Percentiles rank a stretch among this genome's conserved stretches.
These are phyloP conservation scores for Gasteruption jaculator DNA, from an alignment of 2,888 invertebrate genomes.

Conservation along the genomic window DNA sequence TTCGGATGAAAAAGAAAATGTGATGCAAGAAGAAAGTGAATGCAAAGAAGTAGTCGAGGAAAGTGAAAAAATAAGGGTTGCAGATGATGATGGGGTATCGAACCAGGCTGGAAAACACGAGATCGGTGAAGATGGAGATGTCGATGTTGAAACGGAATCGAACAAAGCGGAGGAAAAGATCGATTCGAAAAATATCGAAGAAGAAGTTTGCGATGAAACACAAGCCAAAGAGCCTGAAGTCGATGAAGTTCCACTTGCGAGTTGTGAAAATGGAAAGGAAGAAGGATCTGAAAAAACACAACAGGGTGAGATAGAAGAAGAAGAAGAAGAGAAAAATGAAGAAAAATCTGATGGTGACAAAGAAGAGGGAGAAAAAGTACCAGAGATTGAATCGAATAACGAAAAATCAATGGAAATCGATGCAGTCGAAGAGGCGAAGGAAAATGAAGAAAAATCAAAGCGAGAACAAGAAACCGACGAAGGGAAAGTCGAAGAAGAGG, in stretches of 20 bases:
- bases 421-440: constrained; percentile 2
- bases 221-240: constrained; percentile 1
- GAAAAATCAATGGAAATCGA: constrained; percentile 6
- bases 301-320: neutral
- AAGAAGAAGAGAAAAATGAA: constrained; percentile 7
- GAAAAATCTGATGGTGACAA: constrained; percentile 2
- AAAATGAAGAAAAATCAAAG: neutral
- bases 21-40: neutral
- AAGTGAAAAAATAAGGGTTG: neutral
- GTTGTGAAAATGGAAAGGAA: constrained; percentile 8
- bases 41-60: constrained; percentile 1
- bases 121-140: neutral
- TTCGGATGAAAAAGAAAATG: constrained; percentile 4
- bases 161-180: neutral
- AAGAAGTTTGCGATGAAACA: neutral
- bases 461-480: neutral
- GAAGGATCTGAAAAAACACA: neutral
- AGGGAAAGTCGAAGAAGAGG: neutral
- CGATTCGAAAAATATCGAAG: neutral
- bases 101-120: neutral
- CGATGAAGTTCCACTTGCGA: neutral
- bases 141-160: neutral
- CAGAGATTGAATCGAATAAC: neutral
- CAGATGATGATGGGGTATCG: neutral
- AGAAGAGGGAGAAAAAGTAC: constrained; percentile 6